Base-by-base conservation (phyloP, 2,797 vertebrate species). In the Neosalanx taihuensis region DNA sequence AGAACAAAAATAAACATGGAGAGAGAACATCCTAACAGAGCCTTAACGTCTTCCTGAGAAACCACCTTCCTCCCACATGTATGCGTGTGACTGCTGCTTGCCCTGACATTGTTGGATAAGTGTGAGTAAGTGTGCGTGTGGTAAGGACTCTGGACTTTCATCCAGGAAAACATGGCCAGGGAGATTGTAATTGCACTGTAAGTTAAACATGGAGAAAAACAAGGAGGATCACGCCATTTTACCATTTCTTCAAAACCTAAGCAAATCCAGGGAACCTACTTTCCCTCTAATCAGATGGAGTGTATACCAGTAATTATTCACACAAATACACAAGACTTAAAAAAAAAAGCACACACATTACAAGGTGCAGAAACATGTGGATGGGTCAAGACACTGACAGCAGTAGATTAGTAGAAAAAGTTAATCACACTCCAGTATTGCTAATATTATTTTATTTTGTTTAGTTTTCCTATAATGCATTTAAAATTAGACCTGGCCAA, bases 271-370 rank as follows among this genome's bases (percentile, higher is more conserved):
- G 80, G 73, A 76, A 78, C 86, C 79, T 84, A 84, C 85, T 86
- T 86, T 85, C 72, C 86, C 83, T 90, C 87, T 91, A 90, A 91
- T 90, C 89, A 91, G 83, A 51, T 77, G 64, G 61, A 56, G 77
- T 78, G 76, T 78, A 88, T 72, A 86, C 81, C 84, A 86, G 79
- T 88, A 88, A 90, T 92, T 87, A 89, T 87, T 91, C 89, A 89
- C 88, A 91, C 83, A 87, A 90, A 91, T 91, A 91, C 88, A 89
- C 86, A 81, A 87, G 87, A 86, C 88, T 87, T 89, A 87, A 92
- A 90, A 90, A 89, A 89, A 87, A 90, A 90, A 92, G 91, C 89
- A 89, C 87, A 90, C 81, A 72, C 51, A 88, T 86, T 83, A 86
- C 66, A 83, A 89, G 87, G 7, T 41, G 37, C 37, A 83, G 84